phyloP scores from a whole-genome alignment of 2,113 vertebrate species.

The Xenopus laevis region DNA sequence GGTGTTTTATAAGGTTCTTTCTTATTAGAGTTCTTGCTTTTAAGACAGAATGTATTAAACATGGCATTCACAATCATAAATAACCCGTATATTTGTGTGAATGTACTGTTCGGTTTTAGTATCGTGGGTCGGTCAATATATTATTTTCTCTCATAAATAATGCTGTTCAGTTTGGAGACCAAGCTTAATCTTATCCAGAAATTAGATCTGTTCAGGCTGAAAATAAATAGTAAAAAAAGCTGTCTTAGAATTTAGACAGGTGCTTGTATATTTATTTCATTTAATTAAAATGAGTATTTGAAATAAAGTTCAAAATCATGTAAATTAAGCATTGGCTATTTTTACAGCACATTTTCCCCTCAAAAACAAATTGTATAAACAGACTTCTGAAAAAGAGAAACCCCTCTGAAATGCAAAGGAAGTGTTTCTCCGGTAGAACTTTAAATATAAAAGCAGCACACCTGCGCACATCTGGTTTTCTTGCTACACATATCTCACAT shows the following conservation, averaged over 20 bases:
- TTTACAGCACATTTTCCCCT: slow-evolving; percentile 46
- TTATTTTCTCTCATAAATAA: not conserved
- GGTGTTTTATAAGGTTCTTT: too few species aligned
- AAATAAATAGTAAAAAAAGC: slow-evolving; percentile 16
- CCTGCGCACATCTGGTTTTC: slow-evolving; percentile 65
- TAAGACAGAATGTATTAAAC: too few species aligned
- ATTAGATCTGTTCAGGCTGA: slow-evolving; percentile 6
- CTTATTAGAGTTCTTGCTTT: too few species aligned
- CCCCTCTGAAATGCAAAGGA: slow-evolving; percentile 50
- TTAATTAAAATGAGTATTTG: slow-evolving; percentile 37
- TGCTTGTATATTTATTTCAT: slow-evolving; percentile 44
- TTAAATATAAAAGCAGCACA: slow-evolving; percentile 54
- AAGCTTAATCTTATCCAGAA: not conserved
- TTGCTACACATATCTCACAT: slow-evolving; percentile 54
- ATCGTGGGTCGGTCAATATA: not conserved
- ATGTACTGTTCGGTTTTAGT: not conserved
- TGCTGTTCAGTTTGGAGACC: slow-evolving; percentile 6
- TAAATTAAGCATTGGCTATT: slow-evolving; percentile 47
- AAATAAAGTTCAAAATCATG: slow-evolving; percentile 50
- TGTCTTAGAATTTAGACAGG: slow-evolving; percentile 32
- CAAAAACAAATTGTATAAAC: slow-evolving; percentile 55
- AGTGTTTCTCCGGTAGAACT: slow-evolving; percentile 47
- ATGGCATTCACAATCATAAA: too few species aligned
- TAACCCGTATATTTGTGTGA: too few species aligned
- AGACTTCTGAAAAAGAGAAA: slow-evolving; percentile 52